Evolutionary conservation across 2,888 invertebrate species (phyloP), one percentile per base, ranked within the genome.

Genomic region (Leptinotarsa tumamoca): DNA sequence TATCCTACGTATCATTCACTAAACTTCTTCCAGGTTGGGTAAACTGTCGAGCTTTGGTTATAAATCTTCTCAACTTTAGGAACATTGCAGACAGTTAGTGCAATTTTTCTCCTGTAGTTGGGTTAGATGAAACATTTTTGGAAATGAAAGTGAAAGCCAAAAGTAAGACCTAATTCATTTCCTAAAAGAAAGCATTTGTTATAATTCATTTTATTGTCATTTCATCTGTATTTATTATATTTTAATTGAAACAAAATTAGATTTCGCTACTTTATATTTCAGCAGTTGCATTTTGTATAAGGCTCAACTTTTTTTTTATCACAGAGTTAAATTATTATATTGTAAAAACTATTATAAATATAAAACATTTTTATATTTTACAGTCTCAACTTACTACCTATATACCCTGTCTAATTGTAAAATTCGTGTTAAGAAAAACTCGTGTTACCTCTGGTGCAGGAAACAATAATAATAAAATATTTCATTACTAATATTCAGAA

Each of bases 251-350:
- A 52, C 33, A 21, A 2, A 23, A 5, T 18, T 54, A 51, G 68
- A 52, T 43, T 52, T 27, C 23, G n/a, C 52, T 76, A 72, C 68
- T 76, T 77, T 78, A 72, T 76, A 73, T 71, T 76, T 73, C 23
- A 75, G 69, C 78, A 78, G 76, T 76, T 74, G 71, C 74, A 78
- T 72, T 78, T 78, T 76, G 77, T 63, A 78, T 74, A 77, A 75
- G 76, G 79, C 79, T 80, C 79, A 80, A 80, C 76, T 78, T 76
- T 79, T 79, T 75, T 56, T 56, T 69, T 69, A 43, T 63, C 33
- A 3, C 69, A 54, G 50, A 69, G 69, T 56, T 69, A 56, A 69
- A 69, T 56, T 69, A 69, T 56, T 56, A 56, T 69, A 69, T 69
- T 69, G 54, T 69, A 56, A 52, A 43, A 56, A 69, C 63, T 63